Evolutionary conservation across 2,888 invertebrate genomes (phyloP), one percentile per base, ranked within the genome.

Genomic region (Eristalis pertinax): DNA sequence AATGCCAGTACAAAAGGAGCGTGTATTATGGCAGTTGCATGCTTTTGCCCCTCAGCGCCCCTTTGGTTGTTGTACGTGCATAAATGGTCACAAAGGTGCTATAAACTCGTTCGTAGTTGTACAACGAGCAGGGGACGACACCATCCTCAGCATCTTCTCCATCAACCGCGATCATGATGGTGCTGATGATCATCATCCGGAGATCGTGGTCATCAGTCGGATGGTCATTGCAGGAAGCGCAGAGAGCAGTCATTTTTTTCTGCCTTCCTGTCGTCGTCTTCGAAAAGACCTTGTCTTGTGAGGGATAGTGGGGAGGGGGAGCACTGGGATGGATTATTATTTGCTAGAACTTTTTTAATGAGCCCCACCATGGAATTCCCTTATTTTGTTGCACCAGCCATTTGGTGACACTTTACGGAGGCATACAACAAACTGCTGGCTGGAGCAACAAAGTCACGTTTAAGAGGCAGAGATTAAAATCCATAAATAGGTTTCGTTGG

Each of bases 1-100:
- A 78, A 81, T 85, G 69, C 73, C 74, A 72, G 7, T 75, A 75
- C 78, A 43, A 76, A 84, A 15, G 73, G 84, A 84, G 84, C 76
- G 83, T 87, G 75, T 87, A 32, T 79, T 83, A 83, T 73, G 75
- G 79, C 73, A 76, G 76, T 87, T 84, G 83, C 79, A 76, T 79
- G 70, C 63, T 75, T 65, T 75, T 70, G 22, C 70, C 69, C 2
- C 50, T 35, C 68, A 24, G 50, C 62, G 24, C 50, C 4, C 5
- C 13, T 32, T 50, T 19, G 13, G 24, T 26, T 24, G 60, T 60
- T 60, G 4, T 60, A 60, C 26, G 26, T 82, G 58, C 41, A 78
- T 84, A 72, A 60, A 86, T 75, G 64, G 63, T 35, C 76, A 62
- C 76, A 80, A 77, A 87, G 87, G 87, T 87, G 87, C 84, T 87